Conservation (phyloP, 2,113 vertebrate genomes). For the Tachuris rubrigastra region DNA sequence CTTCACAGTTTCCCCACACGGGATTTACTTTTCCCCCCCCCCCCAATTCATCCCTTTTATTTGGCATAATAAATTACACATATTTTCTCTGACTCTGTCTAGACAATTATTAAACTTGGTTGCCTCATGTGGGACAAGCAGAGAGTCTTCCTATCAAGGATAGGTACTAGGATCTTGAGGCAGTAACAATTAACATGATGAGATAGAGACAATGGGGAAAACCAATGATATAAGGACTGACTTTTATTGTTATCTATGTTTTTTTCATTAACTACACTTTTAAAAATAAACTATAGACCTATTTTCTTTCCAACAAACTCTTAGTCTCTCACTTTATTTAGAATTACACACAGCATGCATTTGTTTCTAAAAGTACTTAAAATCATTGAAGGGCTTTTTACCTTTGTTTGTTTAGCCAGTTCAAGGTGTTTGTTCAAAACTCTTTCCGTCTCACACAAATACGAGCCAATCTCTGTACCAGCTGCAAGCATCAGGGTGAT, state of each 20-base stretch:
- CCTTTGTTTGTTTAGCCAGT: constrained; percentile 78
- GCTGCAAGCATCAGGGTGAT: constrained; percentile 64
- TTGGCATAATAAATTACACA: neutral
- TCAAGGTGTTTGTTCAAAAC: constrained; percentile 77
- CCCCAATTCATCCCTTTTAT: neutral
- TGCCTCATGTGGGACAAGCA: neutral
- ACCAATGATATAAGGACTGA: neutral
- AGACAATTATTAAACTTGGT: neutral
- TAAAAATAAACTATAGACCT: neutral
- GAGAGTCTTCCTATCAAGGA: neutral
- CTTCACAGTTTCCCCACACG: neutral
- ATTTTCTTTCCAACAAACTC: neutral
- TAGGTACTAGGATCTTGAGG: neutral
- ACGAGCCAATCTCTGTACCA: constrained; percentile 60
- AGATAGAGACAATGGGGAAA: neutral
- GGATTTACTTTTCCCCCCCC: neutral
- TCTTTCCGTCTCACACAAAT: constrained; percentile 72
- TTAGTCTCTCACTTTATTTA: neutral
- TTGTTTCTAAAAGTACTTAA: neutral
- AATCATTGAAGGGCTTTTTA: neutral
- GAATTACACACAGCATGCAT: neutral
- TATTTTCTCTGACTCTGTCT: neutral
- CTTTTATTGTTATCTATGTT: neutral
- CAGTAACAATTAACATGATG: neutral
- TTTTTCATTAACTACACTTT: neutral